Conservation (phyloP, 1,140 invertebrate genomes). For the Drosophila dunni region DNA sequence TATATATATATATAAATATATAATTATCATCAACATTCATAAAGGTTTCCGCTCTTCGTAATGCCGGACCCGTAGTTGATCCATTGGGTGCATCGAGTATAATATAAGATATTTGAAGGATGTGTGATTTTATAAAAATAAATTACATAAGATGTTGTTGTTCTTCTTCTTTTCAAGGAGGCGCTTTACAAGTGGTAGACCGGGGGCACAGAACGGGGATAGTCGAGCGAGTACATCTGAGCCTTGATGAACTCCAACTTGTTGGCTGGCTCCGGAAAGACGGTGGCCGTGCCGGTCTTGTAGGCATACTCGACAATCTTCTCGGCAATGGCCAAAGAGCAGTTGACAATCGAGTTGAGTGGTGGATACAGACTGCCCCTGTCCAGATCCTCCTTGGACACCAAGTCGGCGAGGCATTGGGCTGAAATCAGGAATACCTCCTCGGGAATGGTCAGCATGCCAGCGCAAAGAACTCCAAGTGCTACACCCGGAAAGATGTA, state of each 20-base stretch:
- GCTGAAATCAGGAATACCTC: constrained; percentile 95
- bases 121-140: constrained; percentile 70
- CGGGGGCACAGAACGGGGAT: constrained; percentile 88
- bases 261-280: constrained; percentile 91
- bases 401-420: constrained; percentile 92
- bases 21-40: constrained; percentile 25
- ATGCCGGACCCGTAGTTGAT: constrained; percentile 18
- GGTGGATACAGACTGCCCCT: constrained; percentile 98
- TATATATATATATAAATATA: background rate
- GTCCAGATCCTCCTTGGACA: constrained; percentile 92
- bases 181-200: constrained; percentile 65
- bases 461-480: constrained; percentile 92
- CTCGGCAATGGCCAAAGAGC: constrained; percentile 95
- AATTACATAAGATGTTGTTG: constrained; percentile 65
- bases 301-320: constrained; percentile 96
- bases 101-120: constrained; percentile 43
- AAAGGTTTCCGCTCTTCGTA: constrained; percentile 9
- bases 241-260: constrained; percentile 91
- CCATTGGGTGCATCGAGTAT: background rate
- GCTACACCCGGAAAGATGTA: constrained; percentile 98
- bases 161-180: constrained; percentile 17
- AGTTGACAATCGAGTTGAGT: constrained; percentile 93
- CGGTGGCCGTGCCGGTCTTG: constrained; percentile 91
- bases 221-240: constrained; percentile 92
- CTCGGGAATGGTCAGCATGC: constrained; percentile 94